Conservation (phyloP, 2,888 invertebrate species). For the Elmis aenea region DNA sequence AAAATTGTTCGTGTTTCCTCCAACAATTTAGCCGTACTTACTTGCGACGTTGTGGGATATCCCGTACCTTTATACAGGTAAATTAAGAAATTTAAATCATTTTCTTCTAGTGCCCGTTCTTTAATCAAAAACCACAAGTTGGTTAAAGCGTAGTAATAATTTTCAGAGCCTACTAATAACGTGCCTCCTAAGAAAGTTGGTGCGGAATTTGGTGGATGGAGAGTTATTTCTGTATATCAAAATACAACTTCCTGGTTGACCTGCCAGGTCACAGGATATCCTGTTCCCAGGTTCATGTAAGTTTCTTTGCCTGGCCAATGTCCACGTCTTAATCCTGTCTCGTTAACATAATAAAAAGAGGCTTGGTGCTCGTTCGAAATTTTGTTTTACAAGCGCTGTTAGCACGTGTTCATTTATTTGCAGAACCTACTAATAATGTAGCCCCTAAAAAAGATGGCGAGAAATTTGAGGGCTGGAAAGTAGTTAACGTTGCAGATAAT, state of each 20-base stretch:
- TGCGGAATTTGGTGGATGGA: slow-evolving; percentile 55
- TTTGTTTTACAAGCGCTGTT: slow-evolving; percentile 1
- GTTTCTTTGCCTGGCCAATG: slow-evolving; percentile 14
- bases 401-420: slow-evolving; percentile 30
- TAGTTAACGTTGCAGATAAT: slow-evolving; percentile 50
- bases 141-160: neutral
- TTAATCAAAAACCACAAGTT: neutral
- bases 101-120: slow-evolving; percentile 6
- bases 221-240: slow-evolving; percentile 53
- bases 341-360: too few relatives aligned
- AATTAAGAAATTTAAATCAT: slow-evolving; percentile 20
- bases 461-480: slow-evolving; percentile 54
- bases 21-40: slow-evolving; percentile 41
- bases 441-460: slow-evolving; percentile 57
- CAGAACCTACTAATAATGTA: slow-evolving; percentile 60
- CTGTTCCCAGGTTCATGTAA: slow-evolving; percentile 52
- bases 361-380: neutral
- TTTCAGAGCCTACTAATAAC: slow-evolving; percentile 56
- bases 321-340: slow-evolving; percentile 1
- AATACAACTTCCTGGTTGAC: slow-evolving; percentile 57
- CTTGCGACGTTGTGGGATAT: slow-evolving; percentile 58
- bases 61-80: slow-evolving; percentile 69
- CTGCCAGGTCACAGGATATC: slow-evolving; percentile 56
- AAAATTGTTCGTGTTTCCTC: slow-evolving; percentile 3
- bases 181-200: slow-evolving; percentile 59